Conservation (phyloP, 2,797 vertebrate species). For the Poliocrania exsul region DNA sequence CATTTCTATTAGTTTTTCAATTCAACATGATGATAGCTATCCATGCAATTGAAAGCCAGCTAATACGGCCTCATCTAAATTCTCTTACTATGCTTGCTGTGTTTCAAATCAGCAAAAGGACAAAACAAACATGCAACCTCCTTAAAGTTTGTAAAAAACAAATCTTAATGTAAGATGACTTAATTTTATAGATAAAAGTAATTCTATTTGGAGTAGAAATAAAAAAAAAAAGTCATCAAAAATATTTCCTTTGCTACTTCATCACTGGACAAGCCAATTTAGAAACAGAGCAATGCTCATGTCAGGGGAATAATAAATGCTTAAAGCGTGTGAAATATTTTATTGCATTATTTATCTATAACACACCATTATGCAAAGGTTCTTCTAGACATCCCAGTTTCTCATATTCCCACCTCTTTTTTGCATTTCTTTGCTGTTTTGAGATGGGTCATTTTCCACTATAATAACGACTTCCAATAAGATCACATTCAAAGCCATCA, state of each 20-base stretch:
- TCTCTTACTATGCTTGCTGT: background rate
- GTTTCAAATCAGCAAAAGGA: background rate
- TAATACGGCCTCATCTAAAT: background rate
- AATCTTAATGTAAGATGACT: background rate
- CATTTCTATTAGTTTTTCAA: background rate
- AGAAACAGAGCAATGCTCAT: background rate
- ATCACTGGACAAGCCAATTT: background rate
- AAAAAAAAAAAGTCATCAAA: background rate
- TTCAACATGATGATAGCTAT: background rate
- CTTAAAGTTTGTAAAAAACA: background rate
- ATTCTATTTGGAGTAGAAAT: background rate
- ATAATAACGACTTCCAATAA: constrained; percentile 88
- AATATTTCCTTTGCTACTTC: background rate
- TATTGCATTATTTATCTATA: background rate
- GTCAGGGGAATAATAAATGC: background rate
- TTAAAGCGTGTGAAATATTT: background rate
- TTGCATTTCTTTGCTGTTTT: constrained; percentile 48
- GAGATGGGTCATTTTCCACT: constrained; percentile 74
- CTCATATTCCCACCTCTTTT: background rate
- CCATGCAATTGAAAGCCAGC: background rate
- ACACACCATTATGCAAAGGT: constrained; percentile 72
- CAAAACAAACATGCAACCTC: background rate
- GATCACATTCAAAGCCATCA: constrained; percentile 88
- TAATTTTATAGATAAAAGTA: background rate
- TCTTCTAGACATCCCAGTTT: background rate